Evolutionary conservation across 2,888 invertebrate species (phyloP), one percentile per base, ranked within the genome.

Genomic region (Agapostemon virescens): DNA sequence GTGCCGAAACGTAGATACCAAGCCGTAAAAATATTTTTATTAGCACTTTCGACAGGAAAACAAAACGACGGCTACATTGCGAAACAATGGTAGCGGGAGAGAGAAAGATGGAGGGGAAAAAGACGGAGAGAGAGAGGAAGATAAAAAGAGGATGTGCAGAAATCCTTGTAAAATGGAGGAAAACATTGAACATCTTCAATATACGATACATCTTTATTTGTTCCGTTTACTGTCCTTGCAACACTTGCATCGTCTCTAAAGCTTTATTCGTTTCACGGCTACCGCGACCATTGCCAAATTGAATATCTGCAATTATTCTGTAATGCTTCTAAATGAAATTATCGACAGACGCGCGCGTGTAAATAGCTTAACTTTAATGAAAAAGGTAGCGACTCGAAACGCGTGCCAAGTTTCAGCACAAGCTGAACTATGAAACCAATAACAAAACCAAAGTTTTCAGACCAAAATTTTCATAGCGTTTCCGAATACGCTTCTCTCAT

Each of bases 1-100:
- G 17, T 17, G 30, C 30, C 58, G 9, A 30, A 58, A 33, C 20
- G 30, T 30, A 58, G 9, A 58, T 58, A 9, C 63, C n/a, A 63
- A 33, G 63, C 36, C 36, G 33, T 63, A 33, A 63, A 63, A 33
- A 33, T 45, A 49, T 49, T 33, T 45, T 68, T 68, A 45, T n/a
- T 30, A 58, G n/a, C 17, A 70, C 58, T 58, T 26, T n/a, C 15
- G 30, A 11, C 17, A 20, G 7, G 55, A 15, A 20, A 58, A n/a
- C 26, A n/a, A 58, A 58, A 26, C 55, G 13, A 38, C 20, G 38
- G 55, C 15, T 40, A 26, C 13, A 26, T 17, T 15, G n/a, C 23
- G 26, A 40, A 55, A 70, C 15, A 64, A 40, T 70, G 20, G n/a
- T 33, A 15, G 30, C 7, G 23, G 23, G 2, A 70, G 17, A 45